Evolutionary conservation across 2,888 invertebrate species (phyloP).

Genomic region (Heliconius ismenius): DNA sequence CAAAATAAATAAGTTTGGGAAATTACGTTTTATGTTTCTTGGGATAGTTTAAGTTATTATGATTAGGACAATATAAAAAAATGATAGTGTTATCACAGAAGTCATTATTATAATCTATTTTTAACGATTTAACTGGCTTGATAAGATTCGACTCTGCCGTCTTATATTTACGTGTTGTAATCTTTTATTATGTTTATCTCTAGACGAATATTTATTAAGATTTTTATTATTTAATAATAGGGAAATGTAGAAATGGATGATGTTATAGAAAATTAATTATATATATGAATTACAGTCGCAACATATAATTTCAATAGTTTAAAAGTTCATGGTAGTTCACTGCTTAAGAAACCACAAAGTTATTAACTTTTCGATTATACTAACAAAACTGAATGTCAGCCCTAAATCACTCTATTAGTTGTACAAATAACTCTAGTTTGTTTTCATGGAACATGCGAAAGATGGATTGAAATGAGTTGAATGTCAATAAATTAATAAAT

Average conservation of each 20-base stretch:
- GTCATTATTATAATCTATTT: slow-evolving; percentile 11
- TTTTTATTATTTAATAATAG: background rate
- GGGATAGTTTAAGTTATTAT: background rate
- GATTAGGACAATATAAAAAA: background rate
- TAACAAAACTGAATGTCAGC: background rate
- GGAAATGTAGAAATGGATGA: background rate
- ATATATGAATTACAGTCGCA: background rate
- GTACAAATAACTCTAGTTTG: too few relatives aligned
- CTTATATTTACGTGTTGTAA: too few relatives aligned
- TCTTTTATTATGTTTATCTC: background rate
- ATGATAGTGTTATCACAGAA: background rate
- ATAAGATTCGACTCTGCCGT: slow-evolving; percentile 1
- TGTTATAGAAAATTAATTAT: too few relatives aligned
- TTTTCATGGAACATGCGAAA: too few relatives aligned
- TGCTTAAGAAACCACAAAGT: background rate
- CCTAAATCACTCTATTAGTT: too few relatives aligned
- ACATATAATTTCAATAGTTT: background rate
- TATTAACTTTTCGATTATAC: background rate
- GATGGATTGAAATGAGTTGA: too few relatives aligned
- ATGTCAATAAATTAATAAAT: too few relatives aligned
- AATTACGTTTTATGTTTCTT: background rate
- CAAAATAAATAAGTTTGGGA: background rate
- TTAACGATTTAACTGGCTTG: background rate
- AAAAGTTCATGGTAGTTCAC: background rate
- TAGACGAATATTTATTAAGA: background rate